Evolutionary conservation across 2,888 invertebrate genomes (phyloP).

Genomic region (Blomia tropicalis): DNA sequence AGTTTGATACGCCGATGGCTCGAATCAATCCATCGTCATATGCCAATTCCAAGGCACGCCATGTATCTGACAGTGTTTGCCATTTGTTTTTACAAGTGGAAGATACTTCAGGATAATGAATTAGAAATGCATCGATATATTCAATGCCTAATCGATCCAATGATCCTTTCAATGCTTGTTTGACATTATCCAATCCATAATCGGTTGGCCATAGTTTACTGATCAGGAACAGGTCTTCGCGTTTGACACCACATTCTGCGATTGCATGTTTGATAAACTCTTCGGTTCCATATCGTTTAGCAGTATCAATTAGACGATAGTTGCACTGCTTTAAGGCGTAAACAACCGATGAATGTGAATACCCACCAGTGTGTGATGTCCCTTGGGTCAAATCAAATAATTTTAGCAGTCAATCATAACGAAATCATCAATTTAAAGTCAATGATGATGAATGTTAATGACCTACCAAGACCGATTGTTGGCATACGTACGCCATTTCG

Average conservation of each 20-base stretch:
- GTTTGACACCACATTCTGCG: constrained; percentile 32
- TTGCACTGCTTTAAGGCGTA: constrained; percentile 34
- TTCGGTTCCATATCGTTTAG: constrained; percentile 37
- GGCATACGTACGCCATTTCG: constrained; percentile 10
- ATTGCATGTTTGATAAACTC: constrained; percentile 34
- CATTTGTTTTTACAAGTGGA: constrained; percentile 30
- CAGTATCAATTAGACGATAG: constrained; percentile 37
- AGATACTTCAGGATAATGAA: constrained; percentile 36
- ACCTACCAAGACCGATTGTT: constrained; percentile 12
- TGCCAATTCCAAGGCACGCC: constrained; percentile 35
- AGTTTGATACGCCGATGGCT: constrained; percentile 37
- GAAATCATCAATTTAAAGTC: no score
- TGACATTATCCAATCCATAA: constrained; percentile 33
- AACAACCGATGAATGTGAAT: constrained; percentile 35
- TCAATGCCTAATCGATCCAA: constrained; percentile 33
- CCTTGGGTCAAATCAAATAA: constrained; percentile 31
- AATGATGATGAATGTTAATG: background rate
- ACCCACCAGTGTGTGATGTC: constrained; percentile 37
- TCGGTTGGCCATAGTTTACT: constrained; percentile 37
- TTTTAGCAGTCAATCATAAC: background rate
- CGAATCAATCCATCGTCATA: constrained; percentile 34
- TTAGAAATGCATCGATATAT: constrained; percentile 36
- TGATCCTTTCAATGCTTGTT: constrained; percentile 33
- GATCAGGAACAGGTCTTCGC: constrained; percentile 34
- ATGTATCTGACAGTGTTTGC: constrained; percentile 34